Conservation (phyloP, 2,888 invertebrate species). For the Oscheius sp. region DNA sequence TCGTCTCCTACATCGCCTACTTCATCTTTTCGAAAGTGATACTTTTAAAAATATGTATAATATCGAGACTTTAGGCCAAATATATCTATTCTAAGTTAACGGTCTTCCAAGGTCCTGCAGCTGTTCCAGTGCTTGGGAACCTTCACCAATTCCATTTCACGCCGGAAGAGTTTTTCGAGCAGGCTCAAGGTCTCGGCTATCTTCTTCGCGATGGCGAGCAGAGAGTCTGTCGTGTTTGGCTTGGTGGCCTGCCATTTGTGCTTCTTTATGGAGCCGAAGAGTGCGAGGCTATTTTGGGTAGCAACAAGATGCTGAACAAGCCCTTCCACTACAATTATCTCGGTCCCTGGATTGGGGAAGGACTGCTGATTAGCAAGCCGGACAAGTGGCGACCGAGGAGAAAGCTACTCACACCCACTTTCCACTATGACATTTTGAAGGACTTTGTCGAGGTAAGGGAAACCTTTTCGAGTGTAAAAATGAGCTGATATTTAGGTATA, state of each 20-base stretch:
- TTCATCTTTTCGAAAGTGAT: slow-evolving; percentile 45
- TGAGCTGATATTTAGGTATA: slow-evolving; percentile 69
- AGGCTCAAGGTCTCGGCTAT: slow-evolving; percentile 70
- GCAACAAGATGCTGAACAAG: slow-evolving; percentile 74
- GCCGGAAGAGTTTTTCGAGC: slow-evolving; percentile 72
- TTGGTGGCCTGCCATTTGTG: slow-evolving; percentile 68
- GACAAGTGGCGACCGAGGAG: slow-evolving; percentile 75
- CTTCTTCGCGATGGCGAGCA: slow-evolving; percentile 63
- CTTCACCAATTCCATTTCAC: slow-evolving; percentile 69
- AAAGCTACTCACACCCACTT: slow-evolving; percentile 76
- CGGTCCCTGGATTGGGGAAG: slow-evolving; percentile 77
- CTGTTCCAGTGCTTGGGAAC: slow-evolving; percentile 67
- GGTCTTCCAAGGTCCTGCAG: slow-evolving; percentile 67
- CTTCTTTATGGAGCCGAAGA: slow-evolving; percentile 73
- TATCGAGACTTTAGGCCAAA: slow-evolving; percentile 37
- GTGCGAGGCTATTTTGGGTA: slow-evolving; percentile 72
- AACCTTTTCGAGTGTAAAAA: not conserved
- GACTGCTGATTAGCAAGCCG: slow-evolving; percentile 75
- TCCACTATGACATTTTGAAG: slow-evolving; percentile 76
- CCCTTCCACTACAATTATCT: slow-evolving; percentile 75
- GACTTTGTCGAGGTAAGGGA: slow-evolving; percentile 74
- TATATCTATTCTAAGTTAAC: slow-evolving; percentile 54
- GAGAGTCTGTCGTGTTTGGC: slow-evolving; percentile 67
- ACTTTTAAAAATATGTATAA: not conserved
- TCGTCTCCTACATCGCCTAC: slow-evolving; percentile 45